Base-by-base conservation (phyloP, 2,113 vertebrate species). In the Gymnobelideus leadbeateri region DNA sequence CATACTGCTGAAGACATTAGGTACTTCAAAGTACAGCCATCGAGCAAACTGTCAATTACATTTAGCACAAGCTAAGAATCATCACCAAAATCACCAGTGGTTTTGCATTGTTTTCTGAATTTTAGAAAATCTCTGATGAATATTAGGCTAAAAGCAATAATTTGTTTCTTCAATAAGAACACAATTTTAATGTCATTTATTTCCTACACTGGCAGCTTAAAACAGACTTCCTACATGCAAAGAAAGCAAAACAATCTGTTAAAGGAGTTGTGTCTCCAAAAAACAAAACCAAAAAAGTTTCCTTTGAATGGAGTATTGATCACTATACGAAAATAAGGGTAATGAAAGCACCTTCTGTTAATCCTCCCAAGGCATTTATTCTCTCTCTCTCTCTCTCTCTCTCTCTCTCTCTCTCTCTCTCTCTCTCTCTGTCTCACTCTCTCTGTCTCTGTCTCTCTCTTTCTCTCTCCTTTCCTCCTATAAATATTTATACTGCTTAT, bases 61-160 rank as follows among this genome's bases (percentile, higher is more conserved):
- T 96, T 91, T 25, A 49, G 6, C 57, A 46, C 77, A 26, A 96
- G 61, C 55, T 94, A 96, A 95, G 52, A 95, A 96, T 93, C 97
- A 94, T 84, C 50, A 89, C 51, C 92, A 95, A 94, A 31, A 23
- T 55, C 96, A 84, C 61, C 97, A 97, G 93, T 53, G 0, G 28
- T 91, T 97, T 94, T 95, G 43, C 95, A 91, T 92, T 97, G 89
- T 97, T 97, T 89, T 77, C 95, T 96, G 96, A 96, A 90, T 95
- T 95, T 96, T 92, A 93, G 89, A 49, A 96, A 94, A 95, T 96
- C 51, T 95, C 77, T 93, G 68, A 96, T 97, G 94, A 97, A 93
- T 98, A 98, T 97, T 97, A 97, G 96, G 61, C 23, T 96, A 95
- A 97, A 97, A 96, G 77, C 96, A 68, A 61, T 8, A 95, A 25